phyloP scores from a whole-genome alignment of 2,888 invertebrate genomes.

The Heliconius cydno region DNA sequence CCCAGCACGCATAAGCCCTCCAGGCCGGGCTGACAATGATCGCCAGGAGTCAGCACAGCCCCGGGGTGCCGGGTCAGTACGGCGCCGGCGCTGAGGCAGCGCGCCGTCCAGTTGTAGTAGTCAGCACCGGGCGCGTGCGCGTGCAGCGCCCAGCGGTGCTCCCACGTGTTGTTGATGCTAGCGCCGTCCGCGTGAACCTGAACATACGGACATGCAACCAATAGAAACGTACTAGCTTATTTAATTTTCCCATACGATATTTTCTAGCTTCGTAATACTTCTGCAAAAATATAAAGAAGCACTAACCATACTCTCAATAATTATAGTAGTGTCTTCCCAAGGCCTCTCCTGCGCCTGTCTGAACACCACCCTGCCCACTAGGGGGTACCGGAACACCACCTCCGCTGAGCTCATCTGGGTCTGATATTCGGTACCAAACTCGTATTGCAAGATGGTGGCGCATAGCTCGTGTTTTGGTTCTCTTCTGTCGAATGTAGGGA shows the following conservation, averaged over 20 bases:
- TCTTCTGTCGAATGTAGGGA: slow-evolving; percentile 52
- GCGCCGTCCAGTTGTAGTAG: slow-evolving; percentile 94
- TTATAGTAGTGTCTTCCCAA: slow-evolving; percentile 92
- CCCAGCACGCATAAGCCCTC: slow-evolving; percentile 88
- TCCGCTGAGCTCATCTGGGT: slow-evolving; percentile 90
- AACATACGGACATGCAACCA: neutral
- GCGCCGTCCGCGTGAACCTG: slow-evolving; percentile 94
- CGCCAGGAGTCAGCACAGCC: slow-evolving; percentile 83
- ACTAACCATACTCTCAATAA: slow-evolving; percentile 87
- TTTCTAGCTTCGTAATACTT: neutral
- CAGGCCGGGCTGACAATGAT: slow-evolving; percentile 82
- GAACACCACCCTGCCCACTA: slow-evolving; percentile 92
- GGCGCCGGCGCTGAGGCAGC: slow-evolving; percentile 91
- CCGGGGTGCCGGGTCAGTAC: slow-evolving; percentile 90
- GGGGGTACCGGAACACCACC: slow-evolving; percentile 92
- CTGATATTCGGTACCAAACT: slow-evolving; percentile 86
- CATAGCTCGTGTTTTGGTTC: slow-evolving; percentile 78
- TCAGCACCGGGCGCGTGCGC: slow-evolving; percentile 91
- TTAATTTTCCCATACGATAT: no score
- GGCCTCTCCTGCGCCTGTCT: slow-evolving; percentile 91
- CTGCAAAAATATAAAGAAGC: neutral
- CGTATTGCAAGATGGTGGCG: slow-evolving; percentile 85
- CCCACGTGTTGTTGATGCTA: slow-evolving; percentile 87
- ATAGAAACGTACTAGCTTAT: no score
- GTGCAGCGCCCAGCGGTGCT: slow-evolving; percentile 94